These are phyloP conservation scores for Coracias cyanogaster DNA, from an alignment of 2,797 vertebrate species.

Conservation along the genomic window DNA sequence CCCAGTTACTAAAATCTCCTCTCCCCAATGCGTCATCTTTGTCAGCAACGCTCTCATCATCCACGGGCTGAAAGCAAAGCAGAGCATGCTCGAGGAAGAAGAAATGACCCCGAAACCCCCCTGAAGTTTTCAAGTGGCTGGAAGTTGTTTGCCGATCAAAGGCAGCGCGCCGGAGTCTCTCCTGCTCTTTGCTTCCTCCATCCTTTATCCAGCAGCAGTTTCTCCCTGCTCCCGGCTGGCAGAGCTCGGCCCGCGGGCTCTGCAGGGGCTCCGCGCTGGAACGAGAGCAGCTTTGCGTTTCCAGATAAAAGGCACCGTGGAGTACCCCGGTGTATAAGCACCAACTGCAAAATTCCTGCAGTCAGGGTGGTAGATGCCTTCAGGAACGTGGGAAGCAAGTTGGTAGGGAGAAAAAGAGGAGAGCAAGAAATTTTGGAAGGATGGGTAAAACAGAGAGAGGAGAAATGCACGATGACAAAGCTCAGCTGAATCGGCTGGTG, in stretches of 20 bases:
- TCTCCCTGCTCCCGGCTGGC: rapidly evolving
- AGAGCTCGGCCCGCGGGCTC: rapidly evolving
- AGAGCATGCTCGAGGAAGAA: background rate
- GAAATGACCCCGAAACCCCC: background rate
- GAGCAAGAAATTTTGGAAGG: background rate
- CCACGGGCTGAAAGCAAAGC: background rate
- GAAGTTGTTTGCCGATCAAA: background rate
- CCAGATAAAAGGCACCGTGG: background rate
- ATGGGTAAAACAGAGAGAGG: background rate
- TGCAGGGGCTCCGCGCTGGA: background rate
- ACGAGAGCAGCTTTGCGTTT: background rate
- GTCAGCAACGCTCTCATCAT: background rate
- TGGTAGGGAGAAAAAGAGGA: background rate
- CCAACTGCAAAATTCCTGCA: background rate
- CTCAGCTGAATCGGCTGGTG: background rate
- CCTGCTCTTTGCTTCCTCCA: background rate
- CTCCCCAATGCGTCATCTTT: background rate
- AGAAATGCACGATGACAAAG: rapidly evolving
- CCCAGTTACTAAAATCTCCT: constrained; percentile 63
- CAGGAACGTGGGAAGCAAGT: background rate
- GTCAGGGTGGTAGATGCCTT: background rate
- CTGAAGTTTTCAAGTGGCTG: background rate
- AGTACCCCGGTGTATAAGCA: background rate
- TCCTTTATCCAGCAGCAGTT: background rate
- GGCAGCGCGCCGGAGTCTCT: background rate